phyloP scores from a whole-genome alignment of 64 coral and sea anemone genomes.

The Montipora cactus region DNA sequence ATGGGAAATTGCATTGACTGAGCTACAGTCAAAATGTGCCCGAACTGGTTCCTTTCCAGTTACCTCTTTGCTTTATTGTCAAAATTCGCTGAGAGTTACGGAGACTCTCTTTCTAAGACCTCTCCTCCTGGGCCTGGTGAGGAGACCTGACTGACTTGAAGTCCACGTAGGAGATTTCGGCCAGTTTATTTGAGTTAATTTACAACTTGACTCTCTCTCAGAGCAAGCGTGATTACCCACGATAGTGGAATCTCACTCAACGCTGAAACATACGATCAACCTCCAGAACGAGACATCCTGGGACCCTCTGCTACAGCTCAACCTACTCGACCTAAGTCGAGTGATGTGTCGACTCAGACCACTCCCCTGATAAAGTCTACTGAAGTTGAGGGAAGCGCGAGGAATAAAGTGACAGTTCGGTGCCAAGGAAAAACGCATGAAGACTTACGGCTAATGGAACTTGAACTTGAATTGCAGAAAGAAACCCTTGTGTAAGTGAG shows the following conservation, averaged over 20 bases:
- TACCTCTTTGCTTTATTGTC: too few relatives aligned
- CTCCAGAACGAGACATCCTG: not conserved
- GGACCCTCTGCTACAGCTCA: not conserved
- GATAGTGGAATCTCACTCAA: not conserved
- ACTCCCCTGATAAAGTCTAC: not conserved
- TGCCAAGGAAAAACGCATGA: not conserved
- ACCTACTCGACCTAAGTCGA: not conserved
- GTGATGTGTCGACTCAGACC: slow-evolving; percentile 10
- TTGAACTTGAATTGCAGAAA: slow-evolving; percentile 45
- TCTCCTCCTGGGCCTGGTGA: too few relatives aligned
- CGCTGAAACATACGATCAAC: not conserved
- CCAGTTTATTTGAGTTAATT: too few relatives aligned
- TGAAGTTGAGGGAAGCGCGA: not conserved
- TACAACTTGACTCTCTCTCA: not conserved
- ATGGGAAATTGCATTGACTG: too few relatives aligned
- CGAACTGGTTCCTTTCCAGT: too few relatives aligned
- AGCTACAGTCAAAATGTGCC: too few relatives aligned
- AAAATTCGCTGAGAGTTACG: too few relatives aligned
- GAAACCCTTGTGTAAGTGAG: slow-evolving; percentile 38
- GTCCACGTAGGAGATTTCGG: not conserved
- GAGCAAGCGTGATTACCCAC: not conserved
- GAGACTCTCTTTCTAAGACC: too few relatives aligned
- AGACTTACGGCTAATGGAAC: not conserved
- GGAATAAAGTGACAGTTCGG: not conserved
- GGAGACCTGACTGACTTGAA: too few relatives aligned